phyloP scores from a whole-genome alignment of 2,888 invertebrate genomes.

The Hyalella azteca region DNA sequence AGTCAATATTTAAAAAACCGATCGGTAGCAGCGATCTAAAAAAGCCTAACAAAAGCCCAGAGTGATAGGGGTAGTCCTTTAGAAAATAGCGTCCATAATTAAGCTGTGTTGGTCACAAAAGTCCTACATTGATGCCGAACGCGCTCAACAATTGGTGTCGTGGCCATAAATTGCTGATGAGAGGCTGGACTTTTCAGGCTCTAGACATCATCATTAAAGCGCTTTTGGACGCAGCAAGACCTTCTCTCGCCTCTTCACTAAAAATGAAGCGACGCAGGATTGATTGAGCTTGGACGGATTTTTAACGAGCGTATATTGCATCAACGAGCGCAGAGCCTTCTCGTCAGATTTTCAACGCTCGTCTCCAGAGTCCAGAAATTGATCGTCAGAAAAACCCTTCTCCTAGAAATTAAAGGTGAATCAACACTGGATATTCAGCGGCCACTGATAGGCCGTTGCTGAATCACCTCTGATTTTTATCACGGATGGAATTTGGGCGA shows the following conservation, averaged over 20 bases:
- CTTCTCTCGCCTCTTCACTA: neutral
- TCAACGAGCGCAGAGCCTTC: no score
- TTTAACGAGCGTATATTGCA: constrained; percentile 15
- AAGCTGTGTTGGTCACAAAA: constrained; percentile 31
- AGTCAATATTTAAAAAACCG: constrained; percentile 34
- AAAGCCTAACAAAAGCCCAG: constrained; percentile 8
- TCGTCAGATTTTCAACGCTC: no score
- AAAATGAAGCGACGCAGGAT: constrained; percentile 12
- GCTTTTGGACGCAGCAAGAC: constrained; percentile 17
- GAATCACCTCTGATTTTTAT: no score
- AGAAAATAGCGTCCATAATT: constrained; percentile 34
- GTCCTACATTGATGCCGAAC: constrained; percentile 19
- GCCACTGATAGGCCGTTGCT: no score
- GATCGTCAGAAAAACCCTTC: no score
- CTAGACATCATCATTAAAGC: constrained; percentile 30
- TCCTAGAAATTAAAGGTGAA: no score
- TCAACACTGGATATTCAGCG: no score
- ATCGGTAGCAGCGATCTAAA: constrained; percentile 26
- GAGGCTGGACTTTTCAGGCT: constrained; percentile 2
- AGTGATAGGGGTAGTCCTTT: constrained; percentile 22
- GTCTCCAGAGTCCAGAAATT: no score
- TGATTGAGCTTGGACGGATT: constrained; percentile 6
- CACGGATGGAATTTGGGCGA: no score
- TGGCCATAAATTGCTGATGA: constrained; percentile 20
- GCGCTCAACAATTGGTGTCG: constrained; percentile 33